Evolutionary conservation across 2,888 invertebrate species (phyloP).

Genomic region (Seira ritae): DNA sequence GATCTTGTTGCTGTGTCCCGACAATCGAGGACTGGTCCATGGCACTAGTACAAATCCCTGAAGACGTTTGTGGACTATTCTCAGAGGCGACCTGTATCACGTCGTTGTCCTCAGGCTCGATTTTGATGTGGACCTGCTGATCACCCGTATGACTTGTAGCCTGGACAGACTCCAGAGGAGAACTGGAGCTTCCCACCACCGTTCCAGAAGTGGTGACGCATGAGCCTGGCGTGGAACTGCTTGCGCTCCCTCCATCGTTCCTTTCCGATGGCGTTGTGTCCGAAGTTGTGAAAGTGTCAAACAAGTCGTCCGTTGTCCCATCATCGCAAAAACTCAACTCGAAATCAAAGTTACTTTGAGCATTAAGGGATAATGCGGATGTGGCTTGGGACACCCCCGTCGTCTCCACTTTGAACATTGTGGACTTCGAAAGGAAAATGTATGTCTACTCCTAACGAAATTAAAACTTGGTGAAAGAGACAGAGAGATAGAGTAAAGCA

Average conservation of each 20-base stretch:
- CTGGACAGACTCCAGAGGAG: conserved; percentile 47
- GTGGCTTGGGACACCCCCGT: conserved; percentile 66
- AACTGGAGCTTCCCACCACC: conserved; percentile 45
- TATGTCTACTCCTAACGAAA: not conserved
- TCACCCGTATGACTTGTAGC: conserved; percentile 20
- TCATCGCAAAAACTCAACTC: conserved; percentile 73
- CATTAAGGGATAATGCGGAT: conserved; percentile 62
- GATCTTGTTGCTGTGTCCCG: conserved; percentile 39
- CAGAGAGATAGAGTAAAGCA: not conserved
- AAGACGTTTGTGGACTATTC: conserved; percentile 59
- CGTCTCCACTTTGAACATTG: conserved; percentile 73
- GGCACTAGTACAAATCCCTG: conserved; percentile 52
- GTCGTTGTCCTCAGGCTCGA: conserved; percentile 64
- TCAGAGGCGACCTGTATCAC: conserved; percentile 44
- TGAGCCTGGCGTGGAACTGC: conserved; percentile 19
- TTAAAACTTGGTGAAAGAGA: not conserved
- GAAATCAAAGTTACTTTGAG: conserved; percentile 72
- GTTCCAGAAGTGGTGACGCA: conserved; percentile 29
- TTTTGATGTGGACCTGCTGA: conserved; percentile 62
- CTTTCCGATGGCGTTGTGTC: conserved; percentile 33
- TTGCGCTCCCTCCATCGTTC: conserved; percentile 39
- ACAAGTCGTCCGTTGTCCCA: conserved; percentile 73
- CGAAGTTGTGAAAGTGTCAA: conserved; percentile 68
- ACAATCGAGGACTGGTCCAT: conserved; percentile 49
- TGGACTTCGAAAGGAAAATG: conserved; percentile 19